These are phyloP conservation scores for Potorous gilbertii DNA, from an alignment of 2,797 vertebrate species.

Conservation along the genomic window DNA sequence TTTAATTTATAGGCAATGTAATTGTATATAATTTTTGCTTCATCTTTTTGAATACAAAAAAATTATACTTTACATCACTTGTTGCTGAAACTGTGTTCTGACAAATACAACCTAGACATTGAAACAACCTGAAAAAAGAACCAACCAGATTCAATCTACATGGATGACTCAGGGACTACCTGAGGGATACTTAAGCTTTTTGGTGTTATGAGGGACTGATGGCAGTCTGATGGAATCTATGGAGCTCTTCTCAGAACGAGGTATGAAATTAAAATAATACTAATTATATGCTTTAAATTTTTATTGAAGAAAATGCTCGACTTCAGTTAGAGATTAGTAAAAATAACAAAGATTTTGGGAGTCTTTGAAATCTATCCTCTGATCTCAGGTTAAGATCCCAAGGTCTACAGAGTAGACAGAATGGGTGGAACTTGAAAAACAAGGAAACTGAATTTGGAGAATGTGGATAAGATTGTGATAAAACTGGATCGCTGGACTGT, in stretches of 20 bases:
- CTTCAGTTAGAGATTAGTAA: background rate
- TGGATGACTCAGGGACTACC: background rate
- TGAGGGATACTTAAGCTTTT: background rate
- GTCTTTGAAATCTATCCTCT: background rate
- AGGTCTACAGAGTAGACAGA: background rate
- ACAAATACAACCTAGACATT: conserved; percentile 7
- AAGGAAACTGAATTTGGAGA: conserved; percentile 18
- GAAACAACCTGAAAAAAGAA: conserved; percentile 35
- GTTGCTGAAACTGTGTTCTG: conserved; percentile 29
- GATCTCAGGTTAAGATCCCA: background rate
- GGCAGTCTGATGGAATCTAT: background rate
- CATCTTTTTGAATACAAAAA: conserved; percentile 45
- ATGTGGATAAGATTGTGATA: background rate
- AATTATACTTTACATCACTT: conserved; percentile 23
- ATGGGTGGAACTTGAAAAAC: background rate
- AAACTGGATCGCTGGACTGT: background rate
- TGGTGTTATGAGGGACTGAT: background rate
- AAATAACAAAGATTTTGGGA: background rate
- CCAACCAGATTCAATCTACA: conserved; percentile 27
- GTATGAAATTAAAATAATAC: background rate
- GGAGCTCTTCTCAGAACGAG: background rate
- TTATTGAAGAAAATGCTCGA: background rate
- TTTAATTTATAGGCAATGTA: conserved; percentile 40
- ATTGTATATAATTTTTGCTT: conserved; percentile 45
- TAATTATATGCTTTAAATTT: background rate